Evolutionary conservation across 37 sponge, comb jelly and placozoan species (phyloP).

Genomic region (Chondrosia reniformis): DNA sequence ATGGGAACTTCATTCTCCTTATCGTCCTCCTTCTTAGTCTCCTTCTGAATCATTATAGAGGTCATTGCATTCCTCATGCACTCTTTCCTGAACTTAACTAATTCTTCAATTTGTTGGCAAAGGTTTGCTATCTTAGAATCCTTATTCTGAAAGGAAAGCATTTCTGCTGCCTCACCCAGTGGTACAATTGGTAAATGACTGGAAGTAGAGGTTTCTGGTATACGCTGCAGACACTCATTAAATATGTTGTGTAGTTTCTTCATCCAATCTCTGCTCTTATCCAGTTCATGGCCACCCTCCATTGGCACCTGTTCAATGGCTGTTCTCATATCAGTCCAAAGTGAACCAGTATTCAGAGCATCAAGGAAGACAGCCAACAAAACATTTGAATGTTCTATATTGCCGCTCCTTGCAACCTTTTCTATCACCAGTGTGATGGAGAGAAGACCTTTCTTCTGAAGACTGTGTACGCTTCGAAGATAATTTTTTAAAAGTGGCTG

Average conservation of each 20-base stretch:
- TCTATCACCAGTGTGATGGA: slow-evolving; percentile 2
- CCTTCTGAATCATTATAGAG: no score
- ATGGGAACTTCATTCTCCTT: slow-evolving; percentile 7
- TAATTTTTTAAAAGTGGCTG: no score
- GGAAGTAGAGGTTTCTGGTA: neutral
- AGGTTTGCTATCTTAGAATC: neutral
- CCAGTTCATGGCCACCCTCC: neutral
- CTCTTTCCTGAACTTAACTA: neutral
- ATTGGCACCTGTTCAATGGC: neutral
- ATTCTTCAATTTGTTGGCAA: no score
- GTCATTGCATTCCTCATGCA: no score
- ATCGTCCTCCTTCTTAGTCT: no score
- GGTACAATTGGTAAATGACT: neutral
- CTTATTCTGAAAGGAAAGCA: neutral
- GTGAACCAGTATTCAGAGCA: neutral
- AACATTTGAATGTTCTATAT: neutral
- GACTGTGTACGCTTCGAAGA: no score
- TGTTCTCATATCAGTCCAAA: neutral
- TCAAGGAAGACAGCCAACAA: slow-evolving; percentile 11
- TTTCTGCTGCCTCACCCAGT: neutral
- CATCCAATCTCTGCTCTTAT: slow-evolving; percentile 5
- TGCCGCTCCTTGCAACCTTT: neutral
- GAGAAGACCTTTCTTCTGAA: neutral
- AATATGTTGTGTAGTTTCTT: neutral
- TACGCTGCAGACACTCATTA: neutral